A percentile compares a stretch with the other conserved stretches of the same genome.
Evolutionary conservation across 2,888 invertebrate species (phyloP).

Genomic region (Machimus atricapillus): DNA sequence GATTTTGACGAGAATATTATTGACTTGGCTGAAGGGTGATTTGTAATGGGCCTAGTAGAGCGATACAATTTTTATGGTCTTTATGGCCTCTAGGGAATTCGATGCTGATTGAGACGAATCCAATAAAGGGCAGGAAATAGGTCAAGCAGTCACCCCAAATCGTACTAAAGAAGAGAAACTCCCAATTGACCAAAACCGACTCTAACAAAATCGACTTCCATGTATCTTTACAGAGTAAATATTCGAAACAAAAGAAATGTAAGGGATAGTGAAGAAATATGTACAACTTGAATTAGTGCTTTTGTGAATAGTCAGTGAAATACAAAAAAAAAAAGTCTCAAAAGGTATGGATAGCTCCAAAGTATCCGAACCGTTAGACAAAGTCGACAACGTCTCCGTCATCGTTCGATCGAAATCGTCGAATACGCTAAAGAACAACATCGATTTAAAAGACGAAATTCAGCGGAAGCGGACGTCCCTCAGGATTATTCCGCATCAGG

Average conservation of each 20-base stretch:
- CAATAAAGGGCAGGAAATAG: background rate
- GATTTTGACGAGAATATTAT: conserved; percentile 28
- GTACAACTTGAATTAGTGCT: background rate
- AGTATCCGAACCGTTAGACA: background rate
- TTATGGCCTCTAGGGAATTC: background rate
- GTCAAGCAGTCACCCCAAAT: background rate
- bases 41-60: background rate
- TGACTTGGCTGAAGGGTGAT: background rate
- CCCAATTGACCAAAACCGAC: background rate
- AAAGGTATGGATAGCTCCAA: background rate
- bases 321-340: background rate
- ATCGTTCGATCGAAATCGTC: conserved; percentile 55
- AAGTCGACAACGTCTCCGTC: conserved; percentile 16
- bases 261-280: background rate
- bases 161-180: background rate
- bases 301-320: background rate
- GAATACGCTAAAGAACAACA: conserved; percentile 60
- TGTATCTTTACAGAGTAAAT: background rate
- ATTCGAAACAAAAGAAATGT: background rate
- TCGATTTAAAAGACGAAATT: conserved; percentile 60
- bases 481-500: conserved; percentile 57
- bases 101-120: background rate
- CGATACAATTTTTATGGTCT: background rate
- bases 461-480: conserved; percentile 60
- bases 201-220: background rate